Conservation (phyloP, 2,797 vertebrate genomes). For the Halcyon badia region DNA sequence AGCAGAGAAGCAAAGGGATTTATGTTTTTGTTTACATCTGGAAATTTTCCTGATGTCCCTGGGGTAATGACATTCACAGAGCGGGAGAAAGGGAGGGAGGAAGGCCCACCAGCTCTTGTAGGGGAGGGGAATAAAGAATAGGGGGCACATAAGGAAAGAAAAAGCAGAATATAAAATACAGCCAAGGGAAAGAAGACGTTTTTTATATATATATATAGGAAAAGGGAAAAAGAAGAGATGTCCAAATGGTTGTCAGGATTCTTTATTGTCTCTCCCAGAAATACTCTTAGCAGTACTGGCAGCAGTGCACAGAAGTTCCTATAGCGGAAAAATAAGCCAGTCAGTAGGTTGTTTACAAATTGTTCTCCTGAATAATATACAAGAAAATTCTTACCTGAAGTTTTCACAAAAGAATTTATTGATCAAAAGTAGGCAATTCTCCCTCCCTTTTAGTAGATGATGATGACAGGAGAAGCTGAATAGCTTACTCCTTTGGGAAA, state of each 20-base stretch:
- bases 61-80: slow-evolving; percentile 23
- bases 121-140: background rate
- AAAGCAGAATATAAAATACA: background rate
- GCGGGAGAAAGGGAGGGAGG: background rate
- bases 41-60: slow-evolving; percentile 10
- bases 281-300: background rate
- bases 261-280: slow-evolving; percentile 12
- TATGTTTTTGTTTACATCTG: slow-evolving; percentile 56
- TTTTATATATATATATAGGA: background rate
- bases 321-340: background rate
- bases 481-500: slow-evolving; percentile 42
- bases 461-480: slow-evolving; percentile 37
- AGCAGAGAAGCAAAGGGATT: slow-evolving; percentile 13
- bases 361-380: slow-evolving; percentile 38
- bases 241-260: slow-evolving; percentile 15
- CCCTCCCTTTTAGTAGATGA: slow-evolving; percentile 4
- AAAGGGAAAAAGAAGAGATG: background rate
- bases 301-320: slow-evolving; percentile 4
- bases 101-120: background rate
- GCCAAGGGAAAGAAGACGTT: background rate
- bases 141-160: background rate
- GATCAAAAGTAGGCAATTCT: background rate
- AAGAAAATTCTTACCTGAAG: slow-evolving; percentile 7
- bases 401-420: slow-evolving; percentile 33
- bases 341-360: background rate